Evolutionary conservation across 2,113 vertebrate species (phyloP), one percentile per base, ranked within the genome.

Genomic region (Ceyx melanurus): DNA sequence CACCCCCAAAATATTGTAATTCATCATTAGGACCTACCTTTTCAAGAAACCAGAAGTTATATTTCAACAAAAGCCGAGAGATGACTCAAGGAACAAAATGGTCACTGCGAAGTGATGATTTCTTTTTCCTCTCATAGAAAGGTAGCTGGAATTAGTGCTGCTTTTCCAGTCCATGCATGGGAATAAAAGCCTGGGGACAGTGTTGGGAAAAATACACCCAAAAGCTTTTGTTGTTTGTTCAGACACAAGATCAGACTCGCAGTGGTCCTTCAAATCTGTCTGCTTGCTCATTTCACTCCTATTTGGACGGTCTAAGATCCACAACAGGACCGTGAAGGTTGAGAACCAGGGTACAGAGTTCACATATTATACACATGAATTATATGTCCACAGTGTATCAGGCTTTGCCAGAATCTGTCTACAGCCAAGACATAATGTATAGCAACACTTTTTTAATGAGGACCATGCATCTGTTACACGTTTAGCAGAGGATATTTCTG

Each of bases 401-500:
- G 80, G 48, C 78, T 94, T 77, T 96, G 94, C 95, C 92, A 95
- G 71, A 94, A 82, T 92, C 79, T 87, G 84, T 94, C 93, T 89
- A 51, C 86, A 91, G 94, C 93, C 91, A 95, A 89, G 78, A 71
- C 89, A 64, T 92, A 95, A 95, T 96, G 85, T 97, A 94, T 86
- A 93, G 86, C 85, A 94, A 93, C 85, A 88, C 92, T 85, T 93
- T 94, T 94, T 96, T 88, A 96, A 96, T 95, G 95, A 96, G 94
- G 79, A 96, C 89, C 94, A 93, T 64, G 91, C 92, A 82, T 95
- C 92, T 96, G 92, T 93, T 96, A 92, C 92, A 88, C 50, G 48
- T 93, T 96, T 94, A 95, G 79, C 79, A 88, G 94, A 92, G 82
- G 72, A 93, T 95, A 92, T 93, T 93, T 96, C 79, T 96, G 93